Conservation (phyloP, 2,888 invertebrate genomes). For the Morpho achilles region DNA sequence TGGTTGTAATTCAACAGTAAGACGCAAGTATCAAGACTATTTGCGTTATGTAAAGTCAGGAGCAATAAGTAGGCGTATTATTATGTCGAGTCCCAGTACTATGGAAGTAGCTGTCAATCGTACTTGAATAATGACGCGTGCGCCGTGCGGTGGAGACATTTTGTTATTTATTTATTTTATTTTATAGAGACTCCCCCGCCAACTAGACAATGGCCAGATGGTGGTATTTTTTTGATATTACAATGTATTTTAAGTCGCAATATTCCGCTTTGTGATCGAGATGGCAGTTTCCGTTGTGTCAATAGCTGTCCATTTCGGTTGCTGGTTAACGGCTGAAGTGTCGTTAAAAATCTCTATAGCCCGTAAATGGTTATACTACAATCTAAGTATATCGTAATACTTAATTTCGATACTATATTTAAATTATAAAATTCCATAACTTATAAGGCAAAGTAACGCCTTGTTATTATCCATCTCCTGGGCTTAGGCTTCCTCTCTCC, state of each 20-base stretch:
- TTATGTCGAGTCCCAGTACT: constrained; percentile 46
- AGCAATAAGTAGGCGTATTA: constrained; percentile 75
- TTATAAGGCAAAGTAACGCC: no score
- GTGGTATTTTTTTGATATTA: constrained; percentile 72
- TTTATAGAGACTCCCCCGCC: constrained; percentile 63
- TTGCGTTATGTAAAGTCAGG: constrained; percentile 39
- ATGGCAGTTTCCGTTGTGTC: constrained; percentile 59
- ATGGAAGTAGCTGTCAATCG: constrained; percentile 77
- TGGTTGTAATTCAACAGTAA: no score
- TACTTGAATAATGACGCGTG: constrained; percentile 74
- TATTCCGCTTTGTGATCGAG: constrained; percentile 49
- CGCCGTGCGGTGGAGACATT: constrained; percentile 63
- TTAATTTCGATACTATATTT: no score
- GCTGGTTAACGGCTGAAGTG: constrained; percentile 19
- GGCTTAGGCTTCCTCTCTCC: no score
- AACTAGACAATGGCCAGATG: constrained; percentile 72
- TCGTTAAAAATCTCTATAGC: background rate
- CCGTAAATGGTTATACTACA: background rate
- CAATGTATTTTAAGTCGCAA: constrained; percentile 70
- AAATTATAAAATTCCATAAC: no score
- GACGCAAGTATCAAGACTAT: constrained; percentile 46
- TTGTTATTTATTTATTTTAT: constrained; percentile 71
- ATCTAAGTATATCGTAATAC: no score
- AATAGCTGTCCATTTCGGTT: constrained; percentile 26
- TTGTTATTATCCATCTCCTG: no score